Percentiles rank a stretch among this genome's conserved stretches.
phyloP scores from a whole-genome alignment of 2,113 vertebrate genomes.

The Mohoua ochrocephala region DNA sequence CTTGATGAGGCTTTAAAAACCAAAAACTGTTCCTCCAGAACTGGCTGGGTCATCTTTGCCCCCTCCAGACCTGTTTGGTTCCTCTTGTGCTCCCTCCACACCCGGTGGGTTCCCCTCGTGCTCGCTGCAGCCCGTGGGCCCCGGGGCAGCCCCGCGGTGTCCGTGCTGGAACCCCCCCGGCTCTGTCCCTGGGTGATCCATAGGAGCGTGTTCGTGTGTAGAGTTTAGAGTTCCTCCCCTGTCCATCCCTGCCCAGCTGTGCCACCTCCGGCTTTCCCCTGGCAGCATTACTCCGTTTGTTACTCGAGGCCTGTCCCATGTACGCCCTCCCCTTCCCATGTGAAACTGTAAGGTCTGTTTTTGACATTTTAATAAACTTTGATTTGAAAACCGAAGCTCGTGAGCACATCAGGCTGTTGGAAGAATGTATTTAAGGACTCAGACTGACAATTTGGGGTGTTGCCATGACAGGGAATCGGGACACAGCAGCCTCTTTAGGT shows the following conservation, averaged over 20 bases:
- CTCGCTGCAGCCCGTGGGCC: not conserved
- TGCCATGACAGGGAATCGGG: not conserved
- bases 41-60: not conserved
- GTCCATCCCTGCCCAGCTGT: not conserved
- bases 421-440: not conserved
- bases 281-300: slow-evolving; percentile 12
- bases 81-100: not conserved
- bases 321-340: not conserved
- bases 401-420: not conserved
- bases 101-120: not conserved
- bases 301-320: slow-evolving; percentile 42
- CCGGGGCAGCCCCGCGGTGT: not conserved
- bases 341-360: slow-evolving; percentile 64
- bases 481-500: not conserved
- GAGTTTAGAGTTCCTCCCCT: not conserved
- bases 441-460: rapidly evolving
- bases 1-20: not conserved
- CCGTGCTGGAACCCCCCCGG: not conserved
- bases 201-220: not conserved
- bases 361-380: slow-evolving; percentile 75
- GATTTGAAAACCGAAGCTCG: slow-evolving; percentile 39
- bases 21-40: rapidly evolving
- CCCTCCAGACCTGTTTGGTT: not conserved
- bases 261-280: not conserved
- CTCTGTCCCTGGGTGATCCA: not conserved